Evolutionary conservation across 1,140 invertebrate genomes (phyloP).

Genomic region (Probaryconus sp.): DNA sequence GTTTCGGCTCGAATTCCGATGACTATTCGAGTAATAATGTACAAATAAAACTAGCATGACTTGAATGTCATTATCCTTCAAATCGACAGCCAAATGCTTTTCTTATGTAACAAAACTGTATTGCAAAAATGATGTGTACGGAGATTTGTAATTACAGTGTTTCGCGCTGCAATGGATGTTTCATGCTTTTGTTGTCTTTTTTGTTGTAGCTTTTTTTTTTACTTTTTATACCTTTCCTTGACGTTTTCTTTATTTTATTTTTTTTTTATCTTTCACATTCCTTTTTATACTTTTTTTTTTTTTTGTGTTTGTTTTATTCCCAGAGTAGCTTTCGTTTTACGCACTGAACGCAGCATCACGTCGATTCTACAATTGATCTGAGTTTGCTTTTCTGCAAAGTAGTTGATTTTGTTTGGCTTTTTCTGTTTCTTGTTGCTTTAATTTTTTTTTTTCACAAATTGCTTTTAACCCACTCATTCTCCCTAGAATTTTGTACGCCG

Average conservation of each 20-base stretch:
- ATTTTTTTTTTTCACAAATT: slow-evolving; percentile 30
- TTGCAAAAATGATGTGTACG: slow-evolving; percentile 56
- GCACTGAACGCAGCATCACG: background rate
- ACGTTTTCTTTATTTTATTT: background rate
- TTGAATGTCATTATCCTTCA: slow-evolving; percentile 1
- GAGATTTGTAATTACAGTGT: slow-evolving; percentile 30
- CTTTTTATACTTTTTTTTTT: slow-evolving; percentile 5
- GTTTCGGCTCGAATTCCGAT: slow-evolving; percentile 19
- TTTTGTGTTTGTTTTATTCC: background rate
- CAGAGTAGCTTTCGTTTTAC: background rate
- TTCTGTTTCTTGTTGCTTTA: slow-evolving; percentile 14
- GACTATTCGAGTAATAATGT: slow-evolving; percentile 45
- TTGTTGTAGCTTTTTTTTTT: background rate
- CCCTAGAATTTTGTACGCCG: slow-evolving; percentile 26
- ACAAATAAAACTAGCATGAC: slow-evolving; percentile 62
- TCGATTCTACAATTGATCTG: slow-evolving; percentile 2
- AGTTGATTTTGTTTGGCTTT: slow-evolving; percentile 12
- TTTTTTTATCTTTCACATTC: slow-evolving; percentile 6
- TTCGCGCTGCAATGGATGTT: slow-evolving; percentile 6
- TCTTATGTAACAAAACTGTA: slow-evolving; percentile 38
- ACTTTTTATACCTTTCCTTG: slow-evolving; percentile 1
- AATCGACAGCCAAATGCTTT: slow-evolving; percentile 38
- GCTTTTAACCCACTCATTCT: slow-evolving; percentile 29
- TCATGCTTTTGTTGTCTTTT: too few relatives aligned
- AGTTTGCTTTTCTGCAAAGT: slow-evolving; percentile 2